phyloP scores from a whole-genome alignment of 2,797 vertebrate species.

The Poecilia velifera region DNA sequence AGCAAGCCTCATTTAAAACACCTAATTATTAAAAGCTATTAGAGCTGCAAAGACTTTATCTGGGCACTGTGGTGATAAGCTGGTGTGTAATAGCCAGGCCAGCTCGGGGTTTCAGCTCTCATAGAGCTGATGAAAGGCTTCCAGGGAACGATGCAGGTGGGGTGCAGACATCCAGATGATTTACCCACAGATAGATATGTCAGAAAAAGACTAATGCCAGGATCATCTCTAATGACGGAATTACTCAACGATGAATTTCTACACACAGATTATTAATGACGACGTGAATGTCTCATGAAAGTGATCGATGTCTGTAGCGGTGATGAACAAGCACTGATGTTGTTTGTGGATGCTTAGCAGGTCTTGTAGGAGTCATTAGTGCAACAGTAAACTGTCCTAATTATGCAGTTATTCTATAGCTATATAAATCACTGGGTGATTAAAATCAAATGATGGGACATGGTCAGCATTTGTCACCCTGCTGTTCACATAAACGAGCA shows the following conservation, averaged over 20 bases:
- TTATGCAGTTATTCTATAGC: constrained; percentile 27
- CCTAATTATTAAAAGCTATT: constrained; percentile 39
- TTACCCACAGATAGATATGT: constrained; percentile 9
- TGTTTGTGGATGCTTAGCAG: constrained; percentile 34
- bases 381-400: constrained; percentile 41
- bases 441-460: constrained; percentile 36
- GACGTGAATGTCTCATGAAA: constrained; percentile 9
- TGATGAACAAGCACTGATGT: constrained; percentile 33
- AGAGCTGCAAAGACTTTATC: constrained; percentile 32
- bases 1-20: constrained; percentile 23
- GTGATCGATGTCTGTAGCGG: constrained; percentile 19
- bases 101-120: constrained; percentile 7
- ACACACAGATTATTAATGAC: constrained; percentile 7
- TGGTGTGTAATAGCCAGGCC: constrained; percentile 22
- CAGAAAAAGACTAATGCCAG: constrained; percentile 1
- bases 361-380: constrained; percentile 39
- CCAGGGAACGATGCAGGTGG: not conserved
- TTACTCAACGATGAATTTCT: constrained; percentile 13
- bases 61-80: constrained; percentile 32
- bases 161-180: constrained; percentile 12
- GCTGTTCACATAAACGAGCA: constrained; percentile 23
- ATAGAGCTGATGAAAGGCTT: constrained; percentile 30
- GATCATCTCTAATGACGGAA: constrained; percentile 20
- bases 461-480: constrained; percentile 28
- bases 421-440: constrained; percentile 48